Evolutionary conservation across 2,888 invertebrate genomes (phyloP), one percentile per base, ranked within the genome.

Genomic region (Lampropteryx suffumata): DNA sequence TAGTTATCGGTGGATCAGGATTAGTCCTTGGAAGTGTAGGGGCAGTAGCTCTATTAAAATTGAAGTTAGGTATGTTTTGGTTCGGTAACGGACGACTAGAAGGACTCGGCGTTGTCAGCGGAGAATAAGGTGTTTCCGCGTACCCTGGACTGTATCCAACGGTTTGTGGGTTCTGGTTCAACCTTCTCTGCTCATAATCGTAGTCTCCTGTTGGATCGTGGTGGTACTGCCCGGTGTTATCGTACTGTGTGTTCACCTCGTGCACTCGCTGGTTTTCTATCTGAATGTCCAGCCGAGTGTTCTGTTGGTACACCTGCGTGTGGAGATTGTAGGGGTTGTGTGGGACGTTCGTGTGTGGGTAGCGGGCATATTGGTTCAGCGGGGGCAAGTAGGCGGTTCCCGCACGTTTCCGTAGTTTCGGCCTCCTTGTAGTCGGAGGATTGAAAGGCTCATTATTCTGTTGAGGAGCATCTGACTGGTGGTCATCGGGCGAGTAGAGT

Each of bases 121-220:
- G 80, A 2, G 76, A 76, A 55, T 84, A 89, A 2, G 84, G 79
- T 5, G 69, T 62, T 45, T 88, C 84, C 79, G 81, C 73, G 43
- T 80, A 89, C 1, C 84, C 84, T 14, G 87, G 86, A 47, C 73
- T 83, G 27, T 81, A 85, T 4, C 77, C 72, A 4, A 76, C 75
- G 17, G 62, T 67, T 14, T 71, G 72, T 7, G 68, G 68, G 33
- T 72, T 79, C 41, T 73, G 72, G 40, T 81, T 79, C 57, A 76
- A 55, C 55, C 82, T 77, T 53, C 80, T 82, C 52, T 88, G 88
- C 45, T 85, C 88, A 36, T 86, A 90, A 67, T 89, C 90, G 46
- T 90, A 90, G 64, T 90, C 90, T 35, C 90, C 90, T 11, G 75
- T 81, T 9, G 90, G 84, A 61, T 90, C 90, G 57, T 90, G 89